A percentile compares a stretch with the other conserved stretches of the same genome.
Conservation (phyloP, 2,113 vertebrate genomes). For the Peucedramus taeniatus region DNA sequence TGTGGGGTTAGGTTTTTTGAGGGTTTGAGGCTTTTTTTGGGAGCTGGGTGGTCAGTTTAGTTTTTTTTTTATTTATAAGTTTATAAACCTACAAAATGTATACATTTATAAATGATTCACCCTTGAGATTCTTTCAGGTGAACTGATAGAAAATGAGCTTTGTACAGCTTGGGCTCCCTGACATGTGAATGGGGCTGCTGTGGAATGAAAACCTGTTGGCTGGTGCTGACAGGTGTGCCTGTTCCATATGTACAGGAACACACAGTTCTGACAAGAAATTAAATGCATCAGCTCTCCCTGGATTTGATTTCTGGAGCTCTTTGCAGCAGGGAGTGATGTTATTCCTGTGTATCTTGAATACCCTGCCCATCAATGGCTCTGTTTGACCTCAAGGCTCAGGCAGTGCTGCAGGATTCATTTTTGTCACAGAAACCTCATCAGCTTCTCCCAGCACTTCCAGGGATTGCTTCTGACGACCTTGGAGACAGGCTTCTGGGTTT, state of each 20-base stretch:
- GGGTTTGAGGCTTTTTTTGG: not conserved
- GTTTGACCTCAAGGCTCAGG: not conserved
- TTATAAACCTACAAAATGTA: not conserved
- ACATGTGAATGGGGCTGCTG: rapidly evolving
- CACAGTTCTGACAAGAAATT: not conserved
- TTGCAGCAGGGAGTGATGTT: not conserved
- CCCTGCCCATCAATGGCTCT: not conserved
- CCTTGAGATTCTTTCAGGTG: not conserved
- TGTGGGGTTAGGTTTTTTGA: not conserved
- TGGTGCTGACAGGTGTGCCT: not conserved
- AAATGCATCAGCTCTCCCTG: not conserved
- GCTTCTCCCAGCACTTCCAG: not conserved
- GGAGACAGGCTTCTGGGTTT: not conserved
- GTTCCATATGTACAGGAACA: not conserved
- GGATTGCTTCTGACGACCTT: not conserved
- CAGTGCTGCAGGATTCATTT: not conserved
- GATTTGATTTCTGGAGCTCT: not conserved
- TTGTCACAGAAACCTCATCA: not conserved
- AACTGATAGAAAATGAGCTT: not conserved
- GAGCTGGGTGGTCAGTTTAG: rapidly evolving
- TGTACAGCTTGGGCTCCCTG: rapidly evolving
- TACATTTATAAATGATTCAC: not conserved
- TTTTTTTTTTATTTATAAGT: not conserved
- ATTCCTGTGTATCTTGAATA: not conserved
- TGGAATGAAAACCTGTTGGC: not conserved